Conservation (phyloP, 2,888 invertebrate genomes). For the Aethes cnicana region DNA sequence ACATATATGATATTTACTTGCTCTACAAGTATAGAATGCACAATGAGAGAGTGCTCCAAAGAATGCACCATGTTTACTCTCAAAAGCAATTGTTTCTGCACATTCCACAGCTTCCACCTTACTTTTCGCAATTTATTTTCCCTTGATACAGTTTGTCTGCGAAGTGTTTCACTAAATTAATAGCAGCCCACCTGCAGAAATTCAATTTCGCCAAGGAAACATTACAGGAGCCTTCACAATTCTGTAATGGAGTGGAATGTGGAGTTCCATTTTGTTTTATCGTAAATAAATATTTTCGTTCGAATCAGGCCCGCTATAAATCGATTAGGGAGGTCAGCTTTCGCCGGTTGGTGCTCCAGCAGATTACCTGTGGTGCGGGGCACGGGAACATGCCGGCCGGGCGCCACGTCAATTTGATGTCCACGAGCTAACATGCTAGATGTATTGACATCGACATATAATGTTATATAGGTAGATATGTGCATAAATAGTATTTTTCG, state of each 20-base stretch:
- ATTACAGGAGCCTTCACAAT: constrained; percentile 39
- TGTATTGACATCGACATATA: no score
- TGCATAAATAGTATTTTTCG: no score
- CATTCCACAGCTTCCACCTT: constrained; percentile 1
- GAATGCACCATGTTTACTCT: neutral
- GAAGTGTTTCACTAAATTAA: constrained; percentile 27
- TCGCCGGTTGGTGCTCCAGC: constrained; percentile 58
- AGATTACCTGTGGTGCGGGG: constrained; percentile 49
- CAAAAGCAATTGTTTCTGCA: constrained; percentile 1
- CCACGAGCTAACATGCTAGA: no score
- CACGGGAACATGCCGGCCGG: constrained; percentile 33
- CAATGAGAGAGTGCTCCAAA: no score
- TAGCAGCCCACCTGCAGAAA: constrained; percentile 33
- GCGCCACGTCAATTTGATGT: no score
- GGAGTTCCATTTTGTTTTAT: constrained; percentile 57
- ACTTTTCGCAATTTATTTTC: neutral
- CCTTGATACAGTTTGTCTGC: constrained; percentile 9
- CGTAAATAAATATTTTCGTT: constrained; percentile 58
- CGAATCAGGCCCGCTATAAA: constrained; percentile 58
- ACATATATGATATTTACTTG: no score
- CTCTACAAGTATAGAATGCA: no score
- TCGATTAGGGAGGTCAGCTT: constrained; percentile 70
- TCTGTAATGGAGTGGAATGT: constrained; percentile 49
- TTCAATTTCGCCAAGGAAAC: constrained; percentile 34
- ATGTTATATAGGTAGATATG: no score